Conservation (phyloP, 2,113 vertebrate genomes). For the Grantiella picta region DNA sequence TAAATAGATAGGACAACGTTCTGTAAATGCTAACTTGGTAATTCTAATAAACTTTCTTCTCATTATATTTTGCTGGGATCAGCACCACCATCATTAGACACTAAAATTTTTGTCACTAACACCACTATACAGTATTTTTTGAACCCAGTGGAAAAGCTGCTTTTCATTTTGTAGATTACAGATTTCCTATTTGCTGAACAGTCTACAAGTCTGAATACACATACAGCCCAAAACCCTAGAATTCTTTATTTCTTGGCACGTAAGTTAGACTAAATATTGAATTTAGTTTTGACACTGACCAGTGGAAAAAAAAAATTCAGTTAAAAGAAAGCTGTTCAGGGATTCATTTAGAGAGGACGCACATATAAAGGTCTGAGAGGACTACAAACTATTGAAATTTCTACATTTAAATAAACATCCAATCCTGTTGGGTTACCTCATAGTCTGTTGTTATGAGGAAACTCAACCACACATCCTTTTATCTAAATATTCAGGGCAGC, state of each 20-base stretch:
- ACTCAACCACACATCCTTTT: background rate
- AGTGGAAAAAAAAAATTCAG: background rate
- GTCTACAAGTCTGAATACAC: background rate
- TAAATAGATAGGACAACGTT: background rate
- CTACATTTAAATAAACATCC: background rate
- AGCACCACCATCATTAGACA: background rate
- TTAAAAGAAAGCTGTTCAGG: background rate
- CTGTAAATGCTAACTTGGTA: background rate
- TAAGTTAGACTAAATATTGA: background rate
- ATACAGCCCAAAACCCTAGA: background rate
- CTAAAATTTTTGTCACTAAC: background rate
- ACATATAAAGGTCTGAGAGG: background rate
- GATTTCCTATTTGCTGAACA: background rate
- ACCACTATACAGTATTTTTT: background rate
- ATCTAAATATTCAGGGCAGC: background rate
- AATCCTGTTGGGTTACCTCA: background rate
- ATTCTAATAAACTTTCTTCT: background rate
- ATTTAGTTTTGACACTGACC: background rate
- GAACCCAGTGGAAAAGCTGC: background rate
- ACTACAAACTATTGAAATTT: background rate
- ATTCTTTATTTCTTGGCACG: background rate
- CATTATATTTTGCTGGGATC: background rate
- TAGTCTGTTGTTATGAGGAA: background rate
- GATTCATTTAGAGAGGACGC: background rate
- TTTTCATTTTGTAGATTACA: background rate